Evolutionary conservation across 92 coral and sea anemone genomes (phyloP).

Genomic region (Phenganax marumi): DNA sequence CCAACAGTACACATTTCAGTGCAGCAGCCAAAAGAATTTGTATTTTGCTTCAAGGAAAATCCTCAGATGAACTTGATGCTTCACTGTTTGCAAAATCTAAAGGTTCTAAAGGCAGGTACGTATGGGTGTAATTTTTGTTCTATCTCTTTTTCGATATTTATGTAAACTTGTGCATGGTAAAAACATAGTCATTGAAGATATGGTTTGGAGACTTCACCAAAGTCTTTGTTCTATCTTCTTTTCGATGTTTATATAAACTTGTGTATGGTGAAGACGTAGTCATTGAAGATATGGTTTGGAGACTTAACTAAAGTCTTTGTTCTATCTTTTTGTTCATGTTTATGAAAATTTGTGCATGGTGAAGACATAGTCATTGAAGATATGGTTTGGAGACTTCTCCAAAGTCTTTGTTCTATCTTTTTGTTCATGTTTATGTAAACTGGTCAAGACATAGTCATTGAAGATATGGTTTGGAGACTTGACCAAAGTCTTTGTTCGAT

Average conservation of each 20-base stretch:
- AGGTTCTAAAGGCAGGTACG: conserved; percentile 52
- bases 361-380: too few species aligned
- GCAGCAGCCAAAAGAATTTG: too few species aligned
- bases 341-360: not conserved
- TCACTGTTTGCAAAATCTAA: conserved; percentile 79
- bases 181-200: too few species aligned
- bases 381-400: not conserved
- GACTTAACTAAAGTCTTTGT: not conserved
- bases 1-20: too few species aligned
- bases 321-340: not conserved
- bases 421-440: not conserved
- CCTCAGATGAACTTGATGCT: conserved; percentile 79
- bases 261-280: too few species aligned
- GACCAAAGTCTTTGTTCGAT: not conserved
- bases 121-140: too few species aligned
- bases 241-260: not conserved
- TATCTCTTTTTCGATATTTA: too few species aligned
- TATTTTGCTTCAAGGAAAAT: conserved; percentile 61
- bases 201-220: not conserved
- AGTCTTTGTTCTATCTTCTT: not conserved
- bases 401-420: not conserved
- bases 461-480: not conserved
- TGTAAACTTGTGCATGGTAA: too few species aligned
- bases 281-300: too few species aligned
- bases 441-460: too few species aligned